Evolutionary conservation across 1,140 invertebrate genomes (phyloP).

Genomic region (Oryctes rhinoceros): DNA sequence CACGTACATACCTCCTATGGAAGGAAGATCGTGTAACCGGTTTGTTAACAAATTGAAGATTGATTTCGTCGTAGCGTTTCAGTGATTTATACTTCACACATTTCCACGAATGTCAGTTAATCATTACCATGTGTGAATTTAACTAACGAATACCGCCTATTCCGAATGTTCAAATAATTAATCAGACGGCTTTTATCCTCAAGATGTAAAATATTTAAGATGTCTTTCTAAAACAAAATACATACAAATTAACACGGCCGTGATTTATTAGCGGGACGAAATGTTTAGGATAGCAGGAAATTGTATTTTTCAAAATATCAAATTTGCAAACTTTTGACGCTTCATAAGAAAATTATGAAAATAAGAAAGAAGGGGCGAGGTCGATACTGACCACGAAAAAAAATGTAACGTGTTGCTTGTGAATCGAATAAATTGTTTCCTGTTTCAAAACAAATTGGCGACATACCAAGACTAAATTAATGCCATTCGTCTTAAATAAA

Average conservation of each 20-base stretch:
- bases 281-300: too few species aligned
- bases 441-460: too few species aligned
- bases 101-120: conserved; percentile 39
- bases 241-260: background rate
- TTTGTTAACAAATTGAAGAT: conserved; percentile 53
- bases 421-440: too few species aligned
- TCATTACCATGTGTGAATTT: conserved; percentile 40
- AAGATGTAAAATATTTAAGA: background rate
- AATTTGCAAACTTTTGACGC: too few species aligned
- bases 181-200: background rate
- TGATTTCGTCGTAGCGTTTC: conserved; percentile 48
- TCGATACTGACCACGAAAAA: too few species aligned
- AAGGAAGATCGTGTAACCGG: conserved; percentile 44
- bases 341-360: too few species aligned
- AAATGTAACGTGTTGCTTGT: too few species aligned
- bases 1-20: conserved; percentile 14
- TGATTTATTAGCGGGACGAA: too few species aligned
- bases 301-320: too few species aligned
- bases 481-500: too few species aligned
- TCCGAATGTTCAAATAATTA: background rate
- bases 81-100: conserved; percentile 51
- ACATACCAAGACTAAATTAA: too few species aligned
- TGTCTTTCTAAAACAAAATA: background rate
- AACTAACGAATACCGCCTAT: background rate
- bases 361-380: too few species aligned